Evolutionary conservation across 2,113 vertebrate genomes (phyloP), one percentile per base, ranked within the genome.

Genomic region (Cynocephalus volans): DNA sequence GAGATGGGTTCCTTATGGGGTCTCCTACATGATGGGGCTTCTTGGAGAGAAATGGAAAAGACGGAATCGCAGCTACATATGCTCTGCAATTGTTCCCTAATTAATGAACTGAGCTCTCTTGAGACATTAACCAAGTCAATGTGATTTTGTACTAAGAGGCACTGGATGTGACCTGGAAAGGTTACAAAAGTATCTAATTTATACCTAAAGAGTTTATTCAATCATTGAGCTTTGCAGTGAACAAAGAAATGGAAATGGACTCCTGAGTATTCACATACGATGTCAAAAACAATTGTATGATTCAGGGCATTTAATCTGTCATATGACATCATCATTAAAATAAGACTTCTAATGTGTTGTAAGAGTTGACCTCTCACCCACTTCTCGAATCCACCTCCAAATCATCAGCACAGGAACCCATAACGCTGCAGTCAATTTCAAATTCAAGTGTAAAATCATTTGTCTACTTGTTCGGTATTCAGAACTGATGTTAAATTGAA

Each of bases 91-190:
- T 5, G 23, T 5, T 26, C 50, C 48, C 36, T 21, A 8, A 3
- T 0, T 0, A 18, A 1, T 0, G 9, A 28, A 13, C 0, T 0
- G 5, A 0, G n/a, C 7, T 33, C 77, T 31, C 6, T 76, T 24
- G 0, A 18, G 8, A 41, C 36, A 19, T 28, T 11, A 26, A 19
- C 70, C 1, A 0, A 60, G 67, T 13, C 6, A 21, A 14, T 0
- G 19, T 7, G 6, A 5, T 36, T 69, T 36, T 60, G 69, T 41
- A 10, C 31, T 4, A 2, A 33, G 41, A 82, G 28, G 33, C 28
- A 8, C 36, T 0, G 64, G 19, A 5, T 0, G 0, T 11, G 81
- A 85, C 45, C 83, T 33, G 28, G 75, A 14, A 75, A n/a, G 31
- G 50, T 62, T 7, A n/a, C 6, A 1, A 1, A 19, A 41, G 10